Evolutionary conservation across 2,888 invertebrate species (phyloP).

Genomic region (Sisyra terminalis): DNA sequence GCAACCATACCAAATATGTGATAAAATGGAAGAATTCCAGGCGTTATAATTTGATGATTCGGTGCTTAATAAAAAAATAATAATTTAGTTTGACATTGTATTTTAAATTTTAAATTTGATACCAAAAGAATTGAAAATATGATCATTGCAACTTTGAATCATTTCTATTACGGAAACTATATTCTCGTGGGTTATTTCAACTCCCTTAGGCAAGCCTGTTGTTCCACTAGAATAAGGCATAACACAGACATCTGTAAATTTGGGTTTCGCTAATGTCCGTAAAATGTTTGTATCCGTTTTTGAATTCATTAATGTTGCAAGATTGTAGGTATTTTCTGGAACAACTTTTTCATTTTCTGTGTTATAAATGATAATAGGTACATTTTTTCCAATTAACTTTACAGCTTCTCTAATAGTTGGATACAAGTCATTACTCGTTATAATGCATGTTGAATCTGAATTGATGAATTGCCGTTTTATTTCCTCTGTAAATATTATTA

Average conservation of each 20-base stretch:
- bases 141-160: constrained; percentile 23
- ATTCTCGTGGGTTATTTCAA: constrained; percentile 55
- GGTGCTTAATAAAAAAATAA: constrained; percentile 8
- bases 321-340: constrained; percentile 40
- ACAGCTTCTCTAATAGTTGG: constrained; percentile 30
- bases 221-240: constrained; percentile 54
- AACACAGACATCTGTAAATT: constrained; percentile 32
- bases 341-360: constrained; percentile 24
- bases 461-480: constrained; percentile 42
- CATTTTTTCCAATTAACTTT: constrained; percentile 24
- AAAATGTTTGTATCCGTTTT: constrained; percentile 32
- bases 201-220: constrained; percentile 69
- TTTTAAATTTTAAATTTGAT: not conserved
- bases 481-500: constrained; percentile 38
- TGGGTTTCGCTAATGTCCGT: constrained; percentile 27
- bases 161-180: constrained; percentile 31
- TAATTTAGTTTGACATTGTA: constrained; percentile 7
- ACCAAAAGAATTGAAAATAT: constrained; percentile 30
- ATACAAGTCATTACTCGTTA: constrained; percentile 40
- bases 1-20: constrained; percentile 64
- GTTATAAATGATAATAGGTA: constrained; percentile 36
- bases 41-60: constrained; percentile 36
- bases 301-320: constrained; percentile 38
- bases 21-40: constrained; percentile 53
- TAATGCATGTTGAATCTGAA: constrained; percentile 43